Conservation (phyloP, 1,140 invertebrate species). For the Proctacanthus coquilletti region DNA sequence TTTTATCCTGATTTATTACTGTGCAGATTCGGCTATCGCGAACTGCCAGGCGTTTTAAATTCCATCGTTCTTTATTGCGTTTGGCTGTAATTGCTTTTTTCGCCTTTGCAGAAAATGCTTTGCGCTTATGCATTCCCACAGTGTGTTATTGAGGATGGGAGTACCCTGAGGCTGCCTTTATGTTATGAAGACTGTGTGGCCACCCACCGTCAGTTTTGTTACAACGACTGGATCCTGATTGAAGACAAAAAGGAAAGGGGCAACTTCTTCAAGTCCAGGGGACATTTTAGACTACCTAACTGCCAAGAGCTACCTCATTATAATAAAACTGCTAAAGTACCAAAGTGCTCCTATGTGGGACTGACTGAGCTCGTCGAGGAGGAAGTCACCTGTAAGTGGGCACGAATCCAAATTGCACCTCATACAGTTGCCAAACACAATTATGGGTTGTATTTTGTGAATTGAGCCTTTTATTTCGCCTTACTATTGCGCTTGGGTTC, state of each 20-base stretch:
- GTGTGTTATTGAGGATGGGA: slow-evolving; percentile 47
- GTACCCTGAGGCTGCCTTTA: slow-evolving; percentile 45
- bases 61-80: no score
- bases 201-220: slow-evolving; percentile 77
- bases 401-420: no score
- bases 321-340: slow-evolving; percentile 34
- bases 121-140: slow-evolving; percentile 86
- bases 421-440: no score
- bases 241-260: slow-evolving; percentile 73
- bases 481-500: no score
- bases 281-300: slow-evolving; percentile 74
- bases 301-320: slow-evolving; percentile 66
- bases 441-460: no score
- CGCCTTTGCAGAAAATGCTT: slow-evolving; percentile 49
- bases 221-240: slow-evolving; percentile 79
- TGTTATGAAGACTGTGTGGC: slow-evolving; percentile 90
- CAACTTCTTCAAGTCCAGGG: slow-evolving; percentile 61
- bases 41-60: no score
- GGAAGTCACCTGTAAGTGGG: slow-evolving; percentile 53
- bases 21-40: no score
- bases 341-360: slow-evolving; percentile 62
- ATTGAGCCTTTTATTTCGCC: no score
- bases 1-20: no score
- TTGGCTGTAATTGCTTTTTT: no score
- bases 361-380: slow-evolving; percentile 65